Conservation (phyloP, 2,888 invertebrate species). For the Mongoloraphidia duomilia region DNA sequence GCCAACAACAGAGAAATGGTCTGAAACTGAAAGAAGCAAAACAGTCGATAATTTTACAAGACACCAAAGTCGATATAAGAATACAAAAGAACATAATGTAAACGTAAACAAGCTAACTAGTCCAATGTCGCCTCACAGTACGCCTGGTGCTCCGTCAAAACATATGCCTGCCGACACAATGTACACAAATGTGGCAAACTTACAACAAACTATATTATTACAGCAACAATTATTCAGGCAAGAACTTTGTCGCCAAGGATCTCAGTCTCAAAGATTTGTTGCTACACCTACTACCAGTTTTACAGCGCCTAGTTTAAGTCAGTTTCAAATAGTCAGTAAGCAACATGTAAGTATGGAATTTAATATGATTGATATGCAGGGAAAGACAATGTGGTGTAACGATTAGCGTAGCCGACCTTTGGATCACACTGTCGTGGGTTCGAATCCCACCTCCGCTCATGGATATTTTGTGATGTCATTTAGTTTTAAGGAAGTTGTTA, state of each 20-base stretch:
- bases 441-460: no score
- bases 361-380: no score
- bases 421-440: no score
- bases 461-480: no score
- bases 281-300: constrained; percentile 28
- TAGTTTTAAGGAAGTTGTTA: no score
- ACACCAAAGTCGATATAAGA: no score
- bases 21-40: neutral
- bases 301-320: constrained; percentile 40
- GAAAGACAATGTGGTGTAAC: no score
- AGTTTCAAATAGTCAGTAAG: constrained; percentile 42
- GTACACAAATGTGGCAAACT: constrained; percentile 54
- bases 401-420: no score
- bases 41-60: no score
- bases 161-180: constrained; percentile 41
- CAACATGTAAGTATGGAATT: constrained; percentile 30
- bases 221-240: constrained; percentile 50
- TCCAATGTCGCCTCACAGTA: constrained; percentile 21
- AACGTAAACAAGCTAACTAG: constrained; percentile 17
- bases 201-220: constrained; percentile 51
- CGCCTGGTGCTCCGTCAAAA: constrained; percentile 17
- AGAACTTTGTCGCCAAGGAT: constrained; percentile 29
- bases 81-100: no score
- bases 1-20: constrained; percentile 7
- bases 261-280: constrained; percentile 20